Evolutionary conservation across 2,888 invertebrate species (phyloP).

Genomic region (Autographa gamma): DNA sequence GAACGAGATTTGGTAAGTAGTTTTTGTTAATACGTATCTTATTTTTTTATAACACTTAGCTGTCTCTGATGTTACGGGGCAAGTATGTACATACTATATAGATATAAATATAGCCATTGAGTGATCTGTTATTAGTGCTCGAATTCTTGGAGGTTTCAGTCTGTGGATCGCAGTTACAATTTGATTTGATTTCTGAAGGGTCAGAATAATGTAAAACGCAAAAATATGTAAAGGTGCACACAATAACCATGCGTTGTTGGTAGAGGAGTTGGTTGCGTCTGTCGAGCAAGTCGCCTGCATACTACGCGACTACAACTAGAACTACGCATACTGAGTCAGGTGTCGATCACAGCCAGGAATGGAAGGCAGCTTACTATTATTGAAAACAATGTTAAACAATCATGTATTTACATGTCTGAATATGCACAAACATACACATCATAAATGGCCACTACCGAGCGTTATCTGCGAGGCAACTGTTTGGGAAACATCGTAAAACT

Average conservation of each 20-base stretch:
- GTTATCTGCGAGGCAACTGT: background rate
- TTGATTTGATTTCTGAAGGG: too few relatives aligned
- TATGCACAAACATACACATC: background rate
- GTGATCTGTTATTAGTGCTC: too few relatives aligned
- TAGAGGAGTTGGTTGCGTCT: background rate
- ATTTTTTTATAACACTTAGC: too few relatives aligned
- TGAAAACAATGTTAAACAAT: slow-evolving; percentile 1
- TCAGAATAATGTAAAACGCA: too few relatives aligned
- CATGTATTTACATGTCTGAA: slow-evolving; percentile 4
- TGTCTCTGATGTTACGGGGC: too few relatives aligned
- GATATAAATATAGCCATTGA: too few relatives aligned
- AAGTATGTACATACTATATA: too few relatives aligned
- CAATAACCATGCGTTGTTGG: background rate
- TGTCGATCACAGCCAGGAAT: background rate
- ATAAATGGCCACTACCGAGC: background rate
- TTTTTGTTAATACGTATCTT: too few relatives aligned
- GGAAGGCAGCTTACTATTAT: background rate
- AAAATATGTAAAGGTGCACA: too few relatives aligned
- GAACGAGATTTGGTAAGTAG: too few relatives aligned
- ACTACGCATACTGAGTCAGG: background rate
- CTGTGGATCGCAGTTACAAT: too few relatives aligned
- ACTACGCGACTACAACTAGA: background rate
- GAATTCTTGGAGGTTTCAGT: too few relatives aligned
- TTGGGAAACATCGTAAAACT: slow-evolving; percentile 4
- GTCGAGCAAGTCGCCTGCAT: background rate